Conservation (phyloP, 2,113 vertebrate species). For the Vulpes ferrilata region DNA sequence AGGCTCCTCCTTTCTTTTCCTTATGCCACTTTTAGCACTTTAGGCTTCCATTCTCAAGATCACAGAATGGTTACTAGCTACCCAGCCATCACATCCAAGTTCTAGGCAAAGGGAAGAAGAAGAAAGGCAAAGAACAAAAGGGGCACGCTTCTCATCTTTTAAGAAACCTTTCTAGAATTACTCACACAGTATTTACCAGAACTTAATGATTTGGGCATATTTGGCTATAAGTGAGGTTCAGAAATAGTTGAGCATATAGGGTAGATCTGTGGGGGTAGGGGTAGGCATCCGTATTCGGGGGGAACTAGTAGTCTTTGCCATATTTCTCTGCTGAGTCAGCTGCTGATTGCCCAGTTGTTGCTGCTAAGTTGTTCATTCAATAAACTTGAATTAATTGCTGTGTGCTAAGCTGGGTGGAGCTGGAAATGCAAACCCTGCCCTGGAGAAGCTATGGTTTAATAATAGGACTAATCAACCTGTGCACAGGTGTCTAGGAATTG, state of each 20-base stretch:
- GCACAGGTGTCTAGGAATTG: slow-evolving; percentile 28
- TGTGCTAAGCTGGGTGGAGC: not conserved
- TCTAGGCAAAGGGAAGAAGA: not conserved
- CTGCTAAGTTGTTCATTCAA: not conserved
- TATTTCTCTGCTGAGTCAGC: not conserved
- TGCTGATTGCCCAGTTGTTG: not conserved
- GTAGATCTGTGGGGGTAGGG: not conserved
- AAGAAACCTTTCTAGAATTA: slow-evolving; percentile 8
- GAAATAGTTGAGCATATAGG: not conserved
- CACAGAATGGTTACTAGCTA: not conserved
- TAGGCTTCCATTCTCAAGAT: slow-evolving; percentile 11
- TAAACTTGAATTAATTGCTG: not conserved
- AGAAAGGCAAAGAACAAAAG: slow-evolving; percentile 19
- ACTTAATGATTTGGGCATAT: not conserved
- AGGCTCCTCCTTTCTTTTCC: not conserved
- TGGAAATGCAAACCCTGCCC: not conserved
- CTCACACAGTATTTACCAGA: not conserved
- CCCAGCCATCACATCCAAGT: not conserved
- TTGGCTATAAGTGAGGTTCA: slow-evolving; percentile 31
- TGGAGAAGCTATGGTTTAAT: slow-evolving; percentile 37
- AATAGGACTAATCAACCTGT: not conserved
- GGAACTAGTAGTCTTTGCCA: not conserved
- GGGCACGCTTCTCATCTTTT: not conserved
- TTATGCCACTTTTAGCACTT: slow-evolving; percentile 2
- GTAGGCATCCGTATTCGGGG: not conserved